phyloP scores from a whole-genome alignment of 2,797 vertebrate genomes.

The Carapus acus region DNA sequence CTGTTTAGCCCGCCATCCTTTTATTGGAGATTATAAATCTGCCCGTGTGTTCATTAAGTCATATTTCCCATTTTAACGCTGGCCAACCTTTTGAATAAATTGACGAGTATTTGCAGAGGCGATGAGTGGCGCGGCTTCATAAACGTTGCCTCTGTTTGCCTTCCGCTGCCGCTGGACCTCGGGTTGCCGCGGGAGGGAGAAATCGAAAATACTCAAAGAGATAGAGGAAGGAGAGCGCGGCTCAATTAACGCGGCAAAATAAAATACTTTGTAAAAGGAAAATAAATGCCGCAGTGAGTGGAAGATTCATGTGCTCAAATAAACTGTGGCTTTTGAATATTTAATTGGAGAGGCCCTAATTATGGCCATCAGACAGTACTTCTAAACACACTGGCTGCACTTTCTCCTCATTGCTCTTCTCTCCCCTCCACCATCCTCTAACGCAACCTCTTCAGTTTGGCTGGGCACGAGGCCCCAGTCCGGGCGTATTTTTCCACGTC shows the following conservation, averaged over 20 bases:
- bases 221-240: constrained; percentile 44
- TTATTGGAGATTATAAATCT: too few relatives aligned
- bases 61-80: constrained; percentile 25
- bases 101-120: constrained; percentile 28
- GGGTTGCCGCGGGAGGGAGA: constrained; percentile 64
- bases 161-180: constrained; percentile 7
- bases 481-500: constrained; percentile 98
- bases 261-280: constrained; percentile 98
- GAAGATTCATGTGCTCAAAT: constrained; percentile 99
- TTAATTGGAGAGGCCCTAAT: constrained; percentile 99
- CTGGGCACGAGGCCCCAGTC: constrained; percentile 71
- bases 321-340: constrained; percentile 99
- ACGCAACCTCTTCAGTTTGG: constrained; percentile 73
- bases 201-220: constrained; percentile 53
- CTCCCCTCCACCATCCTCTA: too few relatives aligned
- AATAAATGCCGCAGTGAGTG: constrained; percentile 87
- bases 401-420: constrained; percentile 70
- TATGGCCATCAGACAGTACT: constrained; percentile 99
- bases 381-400: constrained; percentile 98
- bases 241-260: constrained; percentile 92
- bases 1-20: too few relatives aligned
- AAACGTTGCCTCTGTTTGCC: constrained; percentile 5
- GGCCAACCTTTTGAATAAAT: constrained; percentile 37
- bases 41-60: constrained; percentile 17
- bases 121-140: constrained; percentile 21